A percentile compares a stretch with the other conserved stretches of the same genome.
Evolutionary conservation across 1,140 invertebrate species (phyloP).

Genomic region (Drosophila kikkawai): DNA sequence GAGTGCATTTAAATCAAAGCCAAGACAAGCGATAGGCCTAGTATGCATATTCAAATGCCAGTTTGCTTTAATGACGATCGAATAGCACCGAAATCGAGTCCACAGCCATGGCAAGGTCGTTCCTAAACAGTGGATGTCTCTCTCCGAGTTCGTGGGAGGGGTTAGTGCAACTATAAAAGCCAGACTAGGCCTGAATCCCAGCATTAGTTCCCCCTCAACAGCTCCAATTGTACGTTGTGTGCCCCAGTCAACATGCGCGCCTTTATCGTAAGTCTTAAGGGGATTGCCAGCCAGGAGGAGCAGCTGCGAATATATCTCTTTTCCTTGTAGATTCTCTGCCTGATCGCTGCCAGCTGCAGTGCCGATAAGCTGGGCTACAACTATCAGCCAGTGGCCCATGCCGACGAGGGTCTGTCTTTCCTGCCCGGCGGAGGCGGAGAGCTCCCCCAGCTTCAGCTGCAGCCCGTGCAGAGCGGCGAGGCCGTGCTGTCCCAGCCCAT

Average conservation of each 20-base stretch:
- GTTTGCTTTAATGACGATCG: slow-evolving; percentile 64
- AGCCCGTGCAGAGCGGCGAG: slow-evolving; percentile 58
- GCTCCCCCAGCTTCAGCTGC: slow-evolving; percentile 7
- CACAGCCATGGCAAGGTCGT: slow-evolving; percentile 62
- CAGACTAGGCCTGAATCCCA: slow-evolving; percentile 12
- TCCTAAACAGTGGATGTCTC: slow-evolving; percentile 16
- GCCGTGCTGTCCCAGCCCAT: slow-evolving; percentile 69
- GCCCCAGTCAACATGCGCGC: slow-evolving; percentile 58
- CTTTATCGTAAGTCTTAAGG: slow-evolving; percentile 65
- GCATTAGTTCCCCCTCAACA: slow-evolving; percentile 63
- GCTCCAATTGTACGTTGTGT: slow-evolving; percentile 42
- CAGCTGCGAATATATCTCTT: too few species aligned
- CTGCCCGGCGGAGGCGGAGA: slow-evolving; percentile 47
- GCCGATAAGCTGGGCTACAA: slow-evolving; percentile 75
- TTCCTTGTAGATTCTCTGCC: slow-evolving; percentile 53
- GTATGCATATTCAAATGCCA: slow-evolving; percentile 67
- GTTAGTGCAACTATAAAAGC: slow-evolving; percentile 63
- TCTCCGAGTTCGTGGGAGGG: slow-evolving; percentile 38
- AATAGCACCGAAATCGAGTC: slow-evolving; percentile 67
- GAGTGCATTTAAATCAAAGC: slow-evolving; percentile 76
- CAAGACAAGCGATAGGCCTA: slow-evolving; percentile 72
- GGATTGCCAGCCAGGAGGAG: neutral
- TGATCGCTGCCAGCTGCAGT: slow-evolving; percentile 67
- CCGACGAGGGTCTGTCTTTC: slow-evolving; percentile 71
- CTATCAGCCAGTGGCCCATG: slow-evolving; percentile 69